These are phyloP conservation scores for Pollenia labialis DNA, from an alignment of 2,888 invertebrate genomes.

Conservation along the genomic window DNA sequence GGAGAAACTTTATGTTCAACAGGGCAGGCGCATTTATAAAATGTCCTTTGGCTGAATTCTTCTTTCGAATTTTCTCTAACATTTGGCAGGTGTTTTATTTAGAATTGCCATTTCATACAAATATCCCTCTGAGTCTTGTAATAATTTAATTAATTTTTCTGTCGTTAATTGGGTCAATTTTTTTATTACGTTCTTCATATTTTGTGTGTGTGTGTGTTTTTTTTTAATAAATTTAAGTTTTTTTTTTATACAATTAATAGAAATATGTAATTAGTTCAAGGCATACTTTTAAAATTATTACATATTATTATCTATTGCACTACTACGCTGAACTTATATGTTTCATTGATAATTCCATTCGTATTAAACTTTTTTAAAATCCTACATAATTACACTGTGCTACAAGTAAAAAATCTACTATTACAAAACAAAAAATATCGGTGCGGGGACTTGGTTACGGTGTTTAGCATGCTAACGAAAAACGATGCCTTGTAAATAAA, in stretches of 20 bases:
- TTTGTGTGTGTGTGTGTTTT: background rate
- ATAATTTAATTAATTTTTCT: constrained; percentile 70
- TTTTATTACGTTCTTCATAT: constrained; percentile 43
- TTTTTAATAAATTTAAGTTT: background rate
- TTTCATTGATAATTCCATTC: too few relatives aligned
- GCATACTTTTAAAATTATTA: too few relatives aligned
- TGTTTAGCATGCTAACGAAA: too few relatives aligned
- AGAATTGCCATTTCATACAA: constrained; percentile 18
- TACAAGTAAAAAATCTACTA: too few relatives aligned
- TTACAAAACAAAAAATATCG: too few relatives aligned
- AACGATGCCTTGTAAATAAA: too few relatives aligned
- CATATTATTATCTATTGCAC: background rate
- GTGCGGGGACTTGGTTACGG: too few relatives aligned
- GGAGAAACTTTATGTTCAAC: constrained; percentile 43
- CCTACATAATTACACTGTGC: too few relatives aligned
- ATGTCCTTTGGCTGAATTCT: constrained; percentile 41
- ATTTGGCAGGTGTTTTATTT: constrained; percentile 63
- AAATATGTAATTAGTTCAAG: too few relatives aligned
- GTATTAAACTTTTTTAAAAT: too few relatives aligned
- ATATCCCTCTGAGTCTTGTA: constrained; percentile 32
- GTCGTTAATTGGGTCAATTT: constrained; percentile 69
- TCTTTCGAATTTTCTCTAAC: constrained; percentile 15
- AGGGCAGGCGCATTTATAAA: constrained; percentile 42
- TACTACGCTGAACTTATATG: too few relatives aligned
- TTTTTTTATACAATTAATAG: background rate